Base-by-base conservation (phyloP, 2,797 vertebrate species). In the Nyctibius grandis region DNA sequence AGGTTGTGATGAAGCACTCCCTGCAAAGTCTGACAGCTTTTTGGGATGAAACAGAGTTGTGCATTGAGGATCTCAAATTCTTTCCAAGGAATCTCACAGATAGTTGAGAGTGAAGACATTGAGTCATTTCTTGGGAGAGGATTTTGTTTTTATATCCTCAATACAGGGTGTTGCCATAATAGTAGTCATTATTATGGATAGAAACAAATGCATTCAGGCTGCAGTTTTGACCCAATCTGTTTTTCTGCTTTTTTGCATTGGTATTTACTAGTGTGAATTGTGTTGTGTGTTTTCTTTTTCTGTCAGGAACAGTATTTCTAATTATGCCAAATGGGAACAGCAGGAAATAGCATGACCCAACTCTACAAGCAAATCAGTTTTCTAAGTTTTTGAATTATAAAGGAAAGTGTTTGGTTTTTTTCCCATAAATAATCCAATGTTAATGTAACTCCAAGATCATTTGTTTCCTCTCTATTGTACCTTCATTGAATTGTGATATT, bases 81-180 rank as follows among this genome's bases (percentile, higher is more conserved):
- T 96, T 97, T 97, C 97, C 96, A 96, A 97, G 91, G 95, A 97
- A 95, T 97, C 95, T 96, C 83, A 44, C 88, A 97, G 95, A 80
- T 95, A 97, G 94, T 72, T 97, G 96, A 87, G 95, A 97, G 61
- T 69, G 45, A 94, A 96, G 96, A 87, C 92, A 83, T 67, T 97
- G 96, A 98, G 95, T 97, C 89, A 97, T 96, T 95, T 96, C 94
- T 97, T 97, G 96, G 97, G 97, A 97, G 95, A 96, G 61, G 80
- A 96, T 91, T 96, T 91, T 97, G 96, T 72, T 95, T 97, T 98
- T 96, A 95, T 96, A 96, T 96, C 97, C 96, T 86, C 81, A 95
- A 51, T 93, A 57, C 36, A 97, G 96, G 72, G 75, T 98, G 97
- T 98, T 97, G 93, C 91, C 95, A 91, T 96, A 96, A 97, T 97